Conservation (phyloP, 2,888 invertebrate genomes). For the Camponotus fellah region DNA sequence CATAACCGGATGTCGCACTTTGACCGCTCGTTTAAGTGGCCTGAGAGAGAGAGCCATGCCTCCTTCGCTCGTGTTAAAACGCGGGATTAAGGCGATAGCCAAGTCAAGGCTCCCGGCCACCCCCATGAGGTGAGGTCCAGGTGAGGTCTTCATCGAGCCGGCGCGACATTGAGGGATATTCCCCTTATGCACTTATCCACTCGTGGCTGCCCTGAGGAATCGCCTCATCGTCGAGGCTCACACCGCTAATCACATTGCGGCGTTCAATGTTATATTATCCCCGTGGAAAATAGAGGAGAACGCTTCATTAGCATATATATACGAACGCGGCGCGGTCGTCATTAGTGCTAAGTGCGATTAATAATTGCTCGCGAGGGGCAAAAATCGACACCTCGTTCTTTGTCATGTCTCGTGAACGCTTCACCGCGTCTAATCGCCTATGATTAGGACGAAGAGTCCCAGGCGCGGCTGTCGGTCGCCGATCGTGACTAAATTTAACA, state of each 20-base stretch:
- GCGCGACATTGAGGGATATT: slow-evolving; percentile 83
- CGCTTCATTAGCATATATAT: slow-evolving; percentile 48
- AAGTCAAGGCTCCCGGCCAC: slow-evolving; percentile 68
- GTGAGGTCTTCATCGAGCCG: slow-evolving; percentile 82
- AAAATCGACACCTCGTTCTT: slow-evolving; percentile 75
- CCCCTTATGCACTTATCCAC: slow-evolving; percentile 73
- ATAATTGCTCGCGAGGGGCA: slow-evolving; percentile 75
- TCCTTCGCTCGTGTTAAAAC: slow-evolving; percentile 55
- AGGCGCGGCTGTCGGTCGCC: slow-evolving; percentile 65
- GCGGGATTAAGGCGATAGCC: slow-evolving; percentile 68
- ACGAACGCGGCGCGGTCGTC: slow-evolving; percentile 63
- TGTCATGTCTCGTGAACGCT: slow-evolving; percentile 72
- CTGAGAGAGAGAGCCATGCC: background rate
- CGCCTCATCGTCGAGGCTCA: slow-evolving; percentile 63
- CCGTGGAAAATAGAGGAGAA: slow-evolving; percentile 71
- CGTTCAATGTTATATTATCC: slow-evolving; percentile 77
- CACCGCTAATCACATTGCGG: slow-evolving; percentile 75
- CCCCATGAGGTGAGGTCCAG: slow-evolving; percentile 56
- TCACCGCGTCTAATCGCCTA: slow-evolving; percentile 61
- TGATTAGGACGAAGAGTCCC: slow-evolving; percentile 72
- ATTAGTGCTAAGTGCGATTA: slow-evolving; percentile 77
- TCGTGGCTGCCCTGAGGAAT: slow-evolving; percentile 61
- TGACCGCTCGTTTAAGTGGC: slow-evolving; percentile 68
- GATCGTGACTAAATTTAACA: slow-evolving; percentile 54
- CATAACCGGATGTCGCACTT: slow-evolving; percentile 75